These are phyloP conservation scores for Scytalopus superciliaris DNA, from an alignment of 2,113 vertebrate genomes.

Conservation along the genomic window DNA sequence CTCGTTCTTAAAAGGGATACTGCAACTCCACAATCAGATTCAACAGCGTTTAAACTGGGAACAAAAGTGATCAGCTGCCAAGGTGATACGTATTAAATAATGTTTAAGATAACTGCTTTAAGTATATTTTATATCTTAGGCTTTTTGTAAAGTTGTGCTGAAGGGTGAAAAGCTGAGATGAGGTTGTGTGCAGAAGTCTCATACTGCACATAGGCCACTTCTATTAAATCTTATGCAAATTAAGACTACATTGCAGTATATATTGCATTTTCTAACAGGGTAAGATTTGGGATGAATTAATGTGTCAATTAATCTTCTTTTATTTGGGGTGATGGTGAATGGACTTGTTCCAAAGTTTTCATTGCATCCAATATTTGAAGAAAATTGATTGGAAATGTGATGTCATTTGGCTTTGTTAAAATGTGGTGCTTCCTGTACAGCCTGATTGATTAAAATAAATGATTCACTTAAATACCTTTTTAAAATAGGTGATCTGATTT, in stretches of 20 bases:
- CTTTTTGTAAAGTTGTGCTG: constrained; percentile 70
- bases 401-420: constrained; percentile 53
- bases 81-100: constrained; percentile 55
- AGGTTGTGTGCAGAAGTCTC: constrained; percentile 41
- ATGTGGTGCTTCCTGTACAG: constrained; percentile 57
- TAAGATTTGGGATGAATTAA: constrained; percentile 45
- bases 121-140: constrained; percentile 71
- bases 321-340: not conserved
- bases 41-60: constrained; percentile 67
- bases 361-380: constrained; percentile 32
- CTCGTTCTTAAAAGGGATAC: constrained; percentile 68
- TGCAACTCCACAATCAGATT: constrained; percentile 60
- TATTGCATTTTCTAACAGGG: constrained; percentile 66
- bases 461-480: constrained; percentile 30
- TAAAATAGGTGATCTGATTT: not conserved
- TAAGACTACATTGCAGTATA: constrained; percentile 33
- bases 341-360: constrained; percentile 42
- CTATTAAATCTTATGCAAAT: constrained; percentile 25
- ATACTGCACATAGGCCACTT: constrained; percentile 21
- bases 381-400: constrained; percentile 20
- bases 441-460: constrained; percentile 42
- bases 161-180: constrained; percentile 39
- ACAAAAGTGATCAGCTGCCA: constrained; percentile 64
- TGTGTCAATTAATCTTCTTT: constrained; percentile 14
- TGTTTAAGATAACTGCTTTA: constrained; percentile 71